Evolutionary conservation across 2,113 vertebrate species (phyloP), one percentile per base, ranked within the genome.

Genomic region (Pimephales promelas): DNA sequence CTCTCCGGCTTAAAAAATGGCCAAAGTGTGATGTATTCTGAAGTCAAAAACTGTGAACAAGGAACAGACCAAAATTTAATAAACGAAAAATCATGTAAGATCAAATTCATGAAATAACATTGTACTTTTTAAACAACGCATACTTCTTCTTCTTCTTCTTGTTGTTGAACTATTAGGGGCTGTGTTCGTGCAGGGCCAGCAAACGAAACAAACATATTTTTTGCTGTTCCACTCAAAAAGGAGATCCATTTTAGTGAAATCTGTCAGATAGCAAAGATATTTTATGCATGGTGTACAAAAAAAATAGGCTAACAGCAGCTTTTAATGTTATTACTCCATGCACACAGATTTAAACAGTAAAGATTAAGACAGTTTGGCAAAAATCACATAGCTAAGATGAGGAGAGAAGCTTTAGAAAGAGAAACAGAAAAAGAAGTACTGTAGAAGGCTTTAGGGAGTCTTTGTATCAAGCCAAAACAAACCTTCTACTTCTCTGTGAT

Each of bases 281-380:
- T 78, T 79, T 62, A 79, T 62, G 54, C n/a, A 24, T 18, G 54
- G 31, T 24, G n/a, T 40, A 3, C 31, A 77, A 61, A 62, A 16
- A 34, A 49, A 49, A 47, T 1, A 22, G 1, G 11, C 54, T 77
- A 43, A 59, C 75, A 40, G 20, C 22, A 40, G 52, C 34, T 57
- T 56, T 57, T 3, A 79, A 28, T 62, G 9, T 47, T 61, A 79
- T 62, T 20, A 62, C 57, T n/a, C n/a, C n/a, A 79, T 79, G 34
- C 43, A 49, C 56, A 54, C 16, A 78, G 34, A 26, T 78, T 77
- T 78, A 59, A 78, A 78, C 31, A 26, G 22, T 10, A 79, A 62
- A 79, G 18, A 79, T 49, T 24, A 34, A 79, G 77, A 79, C 57
- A n/a, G 31, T 77, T 77, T 74, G 26, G 26, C 72, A 52, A 47